Percentiles rank a stretch among this genome's conserved stretches.
These are phyloP conservation scores for Drosophila setosimentum DNA, from an alignment of 2,888 invertebrate genomes.

Conservation along the genomic window DNA sequence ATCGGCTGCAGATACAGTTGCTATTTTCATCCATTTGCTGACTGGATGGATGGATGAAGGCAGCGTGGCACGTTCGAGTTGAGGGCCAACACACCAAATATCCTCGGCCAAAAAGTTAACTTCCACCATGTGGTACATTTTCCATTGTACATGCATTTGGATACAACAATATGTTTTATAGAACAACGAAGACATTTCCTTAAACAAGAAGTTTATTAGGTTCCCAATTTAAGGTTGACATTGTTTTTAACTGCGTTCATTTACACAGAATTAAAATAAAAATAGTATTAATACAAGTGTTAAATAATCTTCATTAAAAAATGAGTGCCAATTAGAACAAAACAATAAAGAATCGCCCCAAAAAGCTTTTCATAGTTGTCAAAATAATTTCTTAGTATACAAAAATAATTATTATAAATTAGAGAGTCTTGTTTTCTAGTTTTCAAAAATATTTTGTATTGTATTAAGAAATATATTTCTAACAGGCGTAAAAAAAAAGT, in stretches of 20 bases:
- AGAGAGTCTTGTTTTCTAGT: neutral
- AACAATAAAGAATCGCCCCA: neutral
- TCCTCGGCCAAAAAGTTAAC: conserved; percentile 20
- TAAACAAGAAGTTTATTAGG: neutral
- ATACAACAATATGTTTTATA: conserved; percentile 31
- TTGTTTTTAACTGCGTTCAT: neutral
- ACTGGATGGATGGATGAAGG: neutral
- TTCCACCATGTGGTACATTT: conserved; percentile 22
- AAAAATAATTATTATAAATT: neutral
- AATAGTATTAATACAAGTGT: neutral
- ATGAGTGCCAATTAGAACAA: neutral
- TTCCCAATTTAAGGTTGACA: neutral
- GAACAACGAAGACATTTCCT: neutral
- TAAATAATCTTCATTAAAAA: neutral
- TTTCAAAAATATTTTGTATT: neutral
- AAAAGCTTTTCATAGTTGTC: neutral
- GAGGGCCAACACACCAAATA: conserved; percentile 44
- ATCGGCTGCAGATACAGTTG: conserved; percentile 29
- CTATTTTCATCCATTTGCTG: conserved; percentile 51
- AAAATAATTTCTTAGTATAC: neutral
- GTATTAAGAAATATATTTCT: neutral
- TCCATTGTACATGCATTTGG: conserved; percentile 28
- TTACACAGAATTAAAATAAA: neutral
- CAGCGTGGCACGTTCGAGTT: conserved; percentile 36
- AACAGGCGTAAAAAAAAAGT: neutral